Evolutionary conservation across 2,797 vertebrate species (phyloP).

Genomic region (Ambastaia sidthimunki): DNA sequence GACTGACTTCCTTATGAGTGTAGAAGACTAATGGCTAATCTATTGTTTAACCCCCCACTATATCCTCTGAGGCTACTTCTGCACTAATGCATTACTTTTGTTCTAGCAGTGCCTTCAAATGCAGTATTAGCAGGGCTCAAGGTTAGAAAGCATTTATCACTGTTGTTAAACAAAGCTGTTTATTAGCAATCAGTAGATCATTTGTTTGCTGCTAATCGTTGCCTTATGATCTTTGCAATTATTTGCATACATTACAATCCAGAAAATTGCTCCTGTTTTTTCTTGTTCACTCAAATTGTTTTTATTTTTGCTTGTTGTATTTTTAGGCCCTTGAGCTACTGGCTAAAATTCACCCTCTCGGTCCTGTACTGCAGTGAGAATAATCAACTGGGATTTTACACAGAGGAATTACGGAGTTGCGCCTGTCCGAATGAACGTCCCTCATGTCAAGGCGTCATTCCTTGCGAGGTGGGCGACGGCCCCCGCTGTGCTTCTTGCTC

Average conservation of each 20-base stretch:
- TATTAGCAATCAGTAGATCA: conserved; percentile 56
- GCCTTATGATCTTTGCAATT: conserved; percentile 21
- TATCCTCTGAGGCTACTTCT: conserved; percentile 48
- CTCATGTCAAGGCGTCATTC: conserved; percentile 83
- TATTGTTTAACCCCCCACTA: conserved; percentile 51
- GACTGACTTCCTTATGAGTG: background rate
- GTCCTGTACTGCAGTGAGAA: conserved; percentile 94
- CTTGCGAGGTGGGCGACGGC: conserved; percentile 85
- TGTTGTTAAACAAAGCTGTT: conserved; percentile 61
- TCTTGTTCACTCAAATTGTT: background rate
- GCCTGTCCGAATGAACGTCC: conserved; percentile 87
- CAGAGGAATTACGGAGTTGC: conserved; percentile 86
- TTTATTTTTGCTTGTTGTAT: conserved; percentile 48
- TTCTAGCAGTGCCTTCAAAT: conserved; percentile 69
- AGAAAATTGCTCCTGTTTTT: conserved; percentile 6
- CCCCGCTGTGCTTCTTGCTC: conserved; percentile 86
- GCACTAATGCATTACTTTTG: conserved; percentile 53
- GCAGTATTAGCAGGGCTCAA: conserved; percentile 47
- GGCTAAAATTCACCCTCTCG: conserved; percentile 89
- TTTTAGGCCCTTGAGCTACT: conserved; percentile 84
- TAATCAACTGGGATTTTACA: conserved; percentile 88
- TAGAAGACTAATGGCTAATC: conserved; percentile 51
- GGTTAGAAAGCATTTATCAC: conserved; percentile 66
- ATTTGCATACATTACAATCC: conserved; percentile 31
- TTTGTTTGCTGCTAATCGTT: conserved; percentile 34